These are phyloP conservation scores for Papilio demoleus DNA, from an alignment of 2,888 invertebrate species.

Conservation along the genomic window DNA sequence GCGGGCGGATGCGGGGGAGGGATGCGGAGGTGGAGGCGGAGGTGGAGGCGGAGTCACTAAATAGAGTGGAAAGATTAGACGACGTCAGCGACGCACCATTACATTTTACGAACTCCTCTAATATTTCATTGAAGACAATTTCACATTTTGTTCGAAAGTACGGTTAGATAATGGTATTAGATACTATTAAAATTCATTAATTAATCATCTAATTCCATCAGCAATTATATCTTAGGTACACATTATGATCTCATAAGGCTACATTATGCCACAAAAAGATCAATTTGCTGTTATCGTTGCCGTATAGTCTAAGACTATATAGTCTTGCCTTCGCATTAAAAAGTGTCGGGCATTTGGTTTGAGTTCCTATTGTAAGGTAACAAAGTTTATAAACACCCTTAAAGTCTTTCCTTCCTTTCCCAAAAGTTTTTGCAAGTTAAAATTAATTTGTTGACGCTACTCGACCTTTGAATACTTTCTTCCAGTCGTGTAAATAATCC, in stretches of 20 bases:
- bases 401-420: no score
- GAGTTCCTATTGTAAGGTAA: no score
- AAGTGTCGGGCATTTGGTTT: no score
- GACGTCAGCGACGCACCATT: conserved; percentile 58
- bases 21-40: conserved; percentile 2
- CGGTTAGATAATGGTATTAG: conserved; percentile 27
- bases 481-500: conserved; percentile 41
- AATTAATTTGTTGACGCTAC: conserved; percentile 38
- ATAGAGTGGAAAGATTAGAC: conserved; percentile 64
- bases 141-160: conserved; percentile 31
- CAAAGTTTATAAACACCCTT: no score
- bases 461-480: conserved; percentile 27
- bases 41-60: conserved; percentile 42
- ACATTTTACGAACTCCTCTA: conserved; percentile 52
- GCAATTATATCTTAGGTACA: no score
- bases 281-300: no score
- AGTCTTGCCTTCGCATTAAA: no score
- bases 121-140: conserved; percentile 46
- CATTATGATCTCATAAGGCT: no score
- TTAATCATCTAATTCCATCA: background rate
- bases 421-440: no score
- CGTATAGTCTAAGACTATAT: no score
- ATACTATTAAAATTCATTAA: background rate
- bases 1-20: background rate
- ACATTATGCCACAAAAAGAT: no score